Conservation (phyloP, 2,888 invertebrate genomes). For the Amphiduros pacificus region DNA sequence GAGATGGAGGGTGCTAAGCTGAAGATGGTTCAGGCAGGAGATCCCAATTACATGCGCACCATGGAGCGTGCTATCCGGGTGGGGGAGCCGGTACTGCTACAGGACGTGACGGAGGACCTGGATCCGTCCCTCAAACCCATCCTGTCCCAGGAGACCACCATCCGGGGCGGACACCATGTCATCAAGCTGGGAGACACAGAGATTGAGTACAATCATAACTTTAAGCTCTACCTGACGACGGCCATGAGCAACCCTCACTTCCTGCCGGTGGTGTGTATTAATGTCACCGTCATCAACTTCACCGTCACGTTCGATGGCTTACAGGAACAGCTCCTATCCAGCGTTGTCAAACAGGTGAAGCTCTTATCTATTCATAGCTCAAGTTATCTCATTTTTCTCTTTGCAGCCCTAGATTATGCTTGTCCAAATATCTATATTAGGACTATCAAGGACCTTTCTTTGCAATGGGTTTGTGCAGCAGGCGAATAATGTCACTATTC, state of each 20-base stretch:
- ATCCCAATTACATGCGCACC: constrained; percentile 54
- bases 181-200: constrained; percentile 59
- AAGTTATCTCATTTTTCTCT: too few relatives aligned
- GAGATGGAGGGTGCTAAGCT: constrained; percentile 50
- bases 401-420: too few relatives aligned
- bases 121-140: constrained; percentile 57
- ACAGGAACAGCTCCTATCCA: constrained; percentile 58
- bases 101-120: constrained; percentile 54
- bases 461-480: too few relatives aligned
- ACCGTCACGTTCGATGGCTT: constrained; percentile 59
- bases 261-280: constrained; percentile 56
- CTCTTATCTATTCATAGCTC: too few relatives aligned
- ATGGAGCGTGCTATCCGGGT: constrained; percentile 57
- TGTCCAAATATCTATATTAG: too few relatives aligned
- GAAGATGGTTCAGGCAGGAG: constrained; percentile 47
- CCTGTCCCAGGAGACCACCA: constrained; percentile 53
- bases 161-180: constrained; percentile 48
- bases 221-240: constrained; percentile 58
- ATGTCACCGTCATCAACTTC: constrained; percentile 59
- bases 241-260: constrained; percentile 58
- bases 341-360: constrained; percentile 57
- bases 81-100: constrained; percentile 54
- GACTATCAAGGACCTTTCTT: too few relatives aligned
- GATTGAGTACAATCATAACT: constrained; percentile 58
- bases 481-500: too few relatives aligned